Evolutionary conservation across 2,888 invertebrate species (phyloP), one percentile per base, ranked within the genome.

Genomic region (Noctua janthina): DNA sequence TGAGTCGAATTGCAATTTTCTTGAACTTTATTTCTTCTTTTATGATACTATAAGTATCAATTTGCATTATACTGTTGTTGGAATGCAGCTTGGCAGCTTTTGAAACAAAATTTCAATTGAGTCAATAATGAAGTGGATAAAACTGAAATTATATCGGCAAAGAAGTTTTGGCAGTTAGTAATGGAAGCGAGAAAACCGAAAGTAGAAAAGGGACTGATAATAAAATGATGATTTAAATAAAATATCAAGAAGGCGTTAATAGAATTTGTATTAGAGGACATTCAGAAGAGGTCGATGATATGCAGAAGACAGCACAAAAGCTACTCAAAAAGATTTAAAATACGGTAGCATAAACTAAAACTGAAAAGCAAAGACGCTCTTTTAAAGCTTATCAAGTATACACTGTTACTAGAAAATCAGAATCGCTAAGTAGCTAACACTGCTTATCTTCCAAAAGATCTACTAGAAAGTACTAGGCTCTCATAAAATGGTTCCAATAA

Each of bases 341-440:
- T 20, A 73, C 35, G 8, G 17, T 35, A 62, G 39, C 23, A 23
- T 13, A 20, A 46, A 35, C 23, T 23, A 43, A 69, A 17, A 56
- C 15, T 10, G 17, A 11, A 54, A 43, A 62, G 20, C 17, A 64
- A 81, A 81, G 13, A n/a, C 13, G 20, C 15, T 54, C 17, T 66
- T 46, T 20, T 62, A n/a, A 71, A 72, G 62, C 43, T 54, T 43
- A 62, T 51, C 54, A 39, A 81, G 66, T 59, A 69, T 15, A 46
- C 51, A 54, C 1, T 23, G 39, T 20, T 62, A 49, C 81, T 29
- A 49, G 74, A 20, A 82, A 72, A 72, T 59, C 71, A 80, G 70
- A 77, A 85, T 69, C 62, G 70, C 54, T 54, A 77, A 81, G 46
- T 29, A 81, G 82, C 46, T 56, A 23, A 49, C 59, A 71, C 29